Conservation (phyloP, 2,113 vertebrate species). For the Thymallus thymallus region DNA sequence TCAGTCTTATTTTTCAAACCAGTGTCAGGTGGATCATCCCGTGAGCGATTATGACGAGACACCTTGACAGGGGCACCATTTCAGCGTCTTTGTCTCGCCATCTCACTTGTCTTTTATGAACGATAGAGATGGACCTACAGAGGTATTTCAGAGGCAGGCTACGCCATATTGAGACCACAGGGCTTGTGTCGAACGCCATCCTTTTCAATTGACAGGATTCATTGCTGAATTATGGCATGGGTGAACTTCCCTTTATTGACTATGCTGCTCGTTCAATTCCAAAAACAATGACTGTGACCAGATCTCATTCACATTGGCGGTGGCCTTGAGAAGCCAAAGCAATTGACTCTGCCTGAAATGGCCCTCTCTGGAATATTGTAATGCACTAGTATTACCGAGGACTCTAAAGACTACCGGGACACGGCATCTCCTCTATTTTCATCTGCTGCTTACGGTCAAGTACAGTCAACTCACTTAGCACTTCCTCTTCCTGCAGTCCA, state of each 20-base stretch:
- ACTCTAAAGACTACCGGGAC: slow-evolving; percentile 41
- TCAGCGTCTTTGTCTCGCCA: slow-evolving; percentile 14
- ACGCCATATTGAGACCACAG: slow-evolving; percentile 34
- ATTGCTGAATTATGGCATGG: slow-evolving; percentile 26
- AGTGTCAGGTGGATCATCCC: slow-evolving; percentile 50
- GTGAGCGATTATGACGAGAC: slow-evolving; percentile 26
- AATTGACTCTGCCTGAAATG: slow-evolving; percentile 32
- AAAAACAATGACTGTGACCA: slow-evolving; percentile 5
- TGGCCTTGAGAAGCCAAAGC: slow-evolving; percentile 42
- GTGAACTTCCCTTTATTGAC: slow-evolving; percentile 35
- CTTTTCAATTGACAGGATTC: slow-evolving; percentile 17
- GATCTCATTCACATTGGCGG: slow-evolving; percentile 28
- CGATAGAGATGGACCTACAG: slow-evolving; percentile 41
- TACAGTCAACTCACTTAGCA: slow-evolving; percentile 46
- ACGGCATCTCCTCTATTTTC: slow-evolving; percentile 43
- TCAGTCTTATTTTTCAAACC: slow-evolving; percentile 55
- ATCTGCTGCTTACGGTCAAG: slow-evolving; percentile 57
- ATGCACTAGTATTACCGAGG: slow-evolving; percentile 42
- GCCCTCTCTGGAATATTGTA: slow-evolving; percentile 46
- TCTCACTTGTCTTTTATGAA: slow-evolving; percentile 31
- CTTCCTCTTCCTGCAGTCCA: slow-evolving; percentile 41
- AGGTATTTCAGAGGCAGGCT: slow-evolving; percentile 35
- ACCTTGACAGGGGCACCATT: slow-evolving; percentile 44
- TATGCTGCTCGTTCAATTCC: not conserved
- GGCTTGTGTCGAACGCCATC: slow-evolving; percentile 3